A percentile compares a stretch with the other conserved stretches of the same genome.
These are phyloP conservation scores for Drepana arcuata DNA, from an alignment of 1,140 invertebrate genomes.

Conservation along the genomic window DNA sequence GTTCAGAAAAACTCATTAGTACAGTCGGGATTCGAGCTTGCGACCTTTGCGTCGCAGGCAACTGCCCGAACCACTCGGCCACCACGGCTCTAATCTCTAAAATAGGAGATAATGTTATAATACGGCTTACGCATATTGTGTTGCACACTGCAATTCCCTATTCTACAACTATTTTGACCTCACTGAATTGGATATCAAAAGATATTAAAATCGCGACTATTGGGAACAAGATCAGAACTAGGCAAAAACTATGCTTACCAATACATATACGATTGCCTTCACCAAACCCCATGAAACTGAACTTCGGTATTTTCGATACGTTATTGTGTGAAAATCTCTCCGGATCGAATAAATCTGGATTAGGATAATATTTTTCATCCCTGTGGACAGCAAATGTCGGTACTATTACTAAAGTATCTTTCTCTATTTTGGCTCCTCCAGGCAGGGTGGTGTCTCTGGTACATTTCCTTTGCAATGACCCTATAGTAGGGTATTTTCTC, in stretches of 20 bases:
- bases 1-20: too few relatives aligned
- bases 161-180: too few relatives aligned
- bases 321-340: constrained; percentile 73
- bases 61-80: too few relatives aligned
- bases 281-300: constrained; percentile 78
- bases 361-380: constrained; percentile 69
- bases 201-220: too few relatives aligned
- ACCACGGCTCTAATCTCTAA: too few relatives aligned
- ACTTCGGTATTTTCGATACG: constrained; percentile 54
- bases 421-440: constrained; percentile 43
- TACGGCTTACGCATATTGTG: too few relatives aligned
- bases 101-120: too few relatives aligned
- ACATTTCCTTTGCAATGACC: constrained; percentile 50
- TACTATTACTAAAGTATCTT: constrained; percentile 68
- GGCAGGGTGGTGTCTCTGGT: constrained; percentile 60
- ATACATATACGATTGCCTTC: constrained; percentile 81
- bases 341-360: constrained; percentile 75
- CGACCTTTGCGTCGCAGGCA: too few relatives aligned
- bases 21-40: too few relatives aligned
- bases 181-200: too few relatives aligned
- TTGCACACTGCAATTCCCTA: too few relatives aligned
- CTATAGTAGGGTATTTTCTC: constrained; percentile 65
- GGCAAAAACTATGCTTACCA: constrained; percentile 25
- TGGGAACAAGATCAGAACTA: too few relatives aligned
- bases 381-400: constrained; percentile 75